Base-by-base conservation (phyloP, 2,797 vertebrate species). In the Numenius phaeopus region DNA sequence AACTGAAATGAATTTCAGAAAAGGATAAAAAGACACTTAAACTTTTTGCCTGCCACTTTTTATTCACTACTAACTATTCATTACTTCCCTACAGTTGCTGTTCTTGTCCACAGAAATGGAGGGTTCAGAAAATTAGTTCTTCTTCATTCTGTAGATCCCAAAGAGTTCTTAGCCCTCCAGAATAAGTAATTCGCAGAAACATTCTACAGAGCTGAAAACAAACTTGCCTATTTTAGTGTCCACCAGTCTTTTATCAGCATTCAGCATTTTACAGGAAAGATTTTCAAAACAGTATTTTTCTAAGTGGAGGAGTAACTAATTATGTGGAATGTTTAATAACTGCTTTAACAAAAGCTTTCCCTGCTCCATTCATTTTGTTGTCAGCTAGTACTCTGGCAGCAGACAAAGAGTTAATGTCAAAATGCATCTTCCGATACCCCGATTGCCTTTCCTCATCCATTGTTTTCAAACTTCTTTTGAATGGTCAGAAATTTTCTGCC, bases 381-480 rank as follows among this genome's bases (percentile, higher is more conserved):
- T 46, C 71, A 90, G 72, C n/a, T n/a, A 44, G 69, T 61, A 34
- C 39, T 54, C 39, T 32, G 72, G 72, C 89, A 91, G 94, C 58
- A 93, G 69, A 91, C 91, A 94, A 96, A 86, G 94, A 80, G 89
- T 96, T 97, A 97, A 97, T 52, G 85, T 93, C 95, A 94, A 94
- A 96, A 86, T 77, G 62, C 93, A 96, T 95, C 94, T 93, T 64
- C 79, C 55, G 93, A 94, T 95, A 90, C 39, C 72, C 46, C 2
- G 2, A 86, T 47, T 94, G 89, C 83, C 79, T 90, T 94, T 95
- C 93, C 50, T 81, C 58, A 77, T 42, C 80, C 73, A 88, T 94
- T 95, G 95, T 96, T 94, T 93, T 26, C 95, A 83, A 95, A 95
- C 58, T 96, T 95, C 76, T 94, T 95, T 95, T 94, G 65, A 95